phyloP scores from a whole-genome alignment of 2,797 vertebrate genomes.

The Arnoldichthys spilopterus region DNA sequence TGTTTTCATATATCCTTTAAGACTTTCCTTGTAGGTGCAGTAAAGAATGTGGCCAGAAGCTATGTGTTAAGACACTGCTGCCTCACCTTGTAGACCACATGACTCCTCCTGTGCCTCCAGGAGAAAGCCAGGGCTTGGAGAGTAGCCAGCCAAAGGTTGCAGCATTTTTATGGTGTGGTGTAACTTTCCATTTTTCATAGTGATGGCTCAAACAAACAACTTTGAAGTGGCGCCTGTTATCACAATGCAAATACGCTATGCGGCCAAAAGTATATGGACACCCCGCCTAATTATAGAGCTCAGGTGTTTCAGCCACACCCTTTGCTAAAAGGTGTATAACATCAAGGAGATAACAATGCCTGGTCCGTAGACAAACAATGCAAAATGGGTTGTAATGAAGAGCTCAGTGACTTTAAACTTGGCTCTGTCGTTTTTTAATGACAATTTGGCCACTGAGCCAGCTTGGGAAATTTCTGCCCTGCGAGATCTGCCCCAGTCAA shows the following conservation, averaged over 20 bases:
- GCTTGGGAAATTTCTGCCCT: too few species aligned
- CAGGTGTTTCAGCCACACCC: too few species aligned
- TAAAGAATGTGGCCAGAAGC: slow-evolving; percentile 33
- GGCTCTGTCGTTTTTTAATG: too few species aligned
- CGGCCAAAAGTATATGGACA: too few species aligned
- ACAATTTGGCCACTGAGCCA: too few species aligned
- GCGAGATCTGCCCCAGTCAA: too few species aligned
- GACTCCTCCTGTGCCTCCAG: slow-evolving; percentile 8
- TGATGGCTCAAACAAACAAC: slow-evolving; percentile 28
- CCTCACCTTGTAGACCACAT: slow-evolving; percentile 31
- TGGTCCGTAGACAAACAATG: too few species aligned
- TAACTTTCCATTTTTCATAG: slow-evolving; percentile 47
- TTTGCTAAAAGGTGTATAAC: too few species aligned
- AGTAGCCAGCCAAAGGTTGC: not conserved
- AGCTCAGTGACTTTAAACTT: too few species aligned
- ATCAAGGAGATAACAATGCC: too few species aligned
- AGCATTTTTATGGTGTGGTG: slow-evolving; percentile 7
- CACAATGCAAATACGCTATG: slow-evolving; percentile 7
- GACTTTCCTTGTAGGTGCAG: slow-evolving; percentile 18
- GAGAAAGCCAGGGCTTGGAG: slow-evolving; percentile 5
- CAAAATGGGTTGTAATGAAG: too few species aligned
- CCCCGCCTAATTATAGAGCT: too few species aligned
- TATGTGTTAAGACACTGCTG: slow-evolving; percentile 16
- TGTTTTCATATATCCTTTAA: slow-evolving; percentile 27
- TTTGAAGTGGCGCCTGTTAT: slow-evolving; percentile 13